A percentile compares a stretch with the other conserved stretches of the same genome.
Evolutionary conservation across 2,888 invertebrate species (phyloP).

Genomic region (Drosophila incognita): DNA sequence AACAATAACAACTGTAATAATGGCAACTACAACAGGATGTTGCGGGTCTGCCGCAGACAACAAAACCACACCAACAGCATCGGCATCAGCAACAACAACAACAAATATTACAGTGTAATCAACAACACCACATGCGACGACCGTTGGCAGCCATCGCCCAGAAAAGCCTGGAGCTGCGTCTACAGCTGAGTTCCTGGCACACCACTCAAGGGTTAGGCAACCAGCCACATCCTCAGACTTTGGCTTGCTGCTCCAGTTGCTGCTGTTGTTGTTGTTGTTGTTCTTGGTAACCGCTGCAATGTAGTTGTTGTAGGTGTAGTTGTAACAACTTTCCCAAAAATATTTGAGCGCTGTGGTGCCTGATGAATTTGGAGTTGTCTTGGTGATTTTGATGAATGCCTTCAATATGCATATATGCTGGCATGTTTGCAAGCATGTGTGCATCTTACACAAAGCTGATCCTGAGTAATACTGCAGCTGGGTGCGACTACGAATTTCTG

Average conservation of each 20-base stretch:
- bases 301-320: constrained; percentile 35
- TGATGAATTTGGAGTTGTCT: constrained; percentile 72
- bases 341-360: constrained; percentile 55
- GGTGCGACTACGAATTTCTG: constrained; percentile 25
- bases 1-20: constrained; percentile 70
- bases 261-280: not conserved
- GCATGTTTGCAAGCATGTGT: not conserved
- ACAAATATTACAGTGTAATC: constrained; percentile 67
- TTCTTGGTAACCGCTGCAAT: constrained; percentile 11
- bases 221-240: constrained; percentile 50
- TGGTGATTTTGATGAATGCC: constrained; percentile 78
- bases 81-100: constrained; percentile 34
- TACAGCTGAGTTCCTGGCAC: constrained; percentile 61
- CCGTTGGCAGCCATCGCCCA: constrained; percentile 54
- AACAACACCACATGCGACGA: constrained; percentile 74
- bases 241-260: constrained; percentile 13
- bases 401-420: constrained; percentile 53
- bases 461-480: constrained; percentile 63
- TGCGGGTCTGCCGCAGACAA: constrained; percentile 72
- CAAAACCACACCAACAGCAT: constrained; percentile 50
- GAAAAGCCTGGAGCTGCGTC: constrained; percentile 26
- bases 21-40: constrained; percentile 70
- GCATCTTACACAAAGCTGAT: constrained; percentile 52
- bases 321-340: constrained; percentile 66
- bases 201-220: constrained; percentile 72